These are phyloP conservation scores for Lanistes nyassanus DNA, from an alignment of 1,140 invertebrate species.

Conservation along the genomic window DNA sequence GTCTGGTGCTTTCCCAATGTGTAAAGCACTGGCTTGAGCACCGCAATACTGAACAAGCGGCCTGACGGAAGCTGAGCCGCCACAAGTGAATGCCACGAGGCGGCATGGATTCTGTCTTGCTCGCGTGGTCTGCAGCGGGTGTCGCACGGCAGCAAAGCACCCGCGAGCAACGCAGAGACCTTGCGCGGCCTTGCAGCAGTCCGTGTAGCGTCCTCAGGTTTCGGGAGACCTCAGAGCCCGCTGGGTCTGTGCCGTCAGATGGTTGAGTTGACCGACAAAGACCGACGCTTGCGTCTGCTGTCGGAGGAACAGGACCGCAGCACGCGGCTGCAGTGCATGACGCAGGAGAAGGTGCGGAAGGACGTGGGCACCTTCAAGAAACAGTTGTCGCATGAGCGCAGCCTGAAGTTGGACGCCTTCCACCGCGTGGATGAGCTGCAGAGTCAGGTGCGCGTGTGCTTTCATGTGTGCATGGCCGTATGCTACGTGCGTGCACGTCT, in stretches of 20 bases:
- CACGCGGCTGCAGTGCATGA: conserved; percentile 42
- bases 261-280: conserved; percentile 59
- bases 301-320: conserved; percentile 56
- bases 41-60: too few species aligned
- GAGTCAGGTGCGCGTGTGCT: conserved; percentile 41
- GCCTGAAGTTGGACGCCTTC: conserved; percentile 62
- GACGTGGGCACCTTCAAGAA: conserved; percentile 51
- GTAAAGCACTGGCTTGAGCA: too few species aligned
- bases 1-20: too few species aligned
- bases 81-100: background rate
- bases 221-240: background rate
- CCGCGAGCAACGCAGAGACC: too few species aligned
- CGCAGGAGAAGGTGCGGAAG: conserved; percentile 54
- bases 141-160: too few species aligned
- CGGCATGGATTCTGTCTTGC: too few species aligned
- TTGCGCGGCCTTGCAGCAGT: too few species aligned
- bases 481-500: too few species aligned
- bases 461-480: too few species aligned
- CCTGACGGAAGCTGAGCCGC: too few species aligned
- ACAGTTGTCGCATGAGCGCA: conserved; percentile 57
- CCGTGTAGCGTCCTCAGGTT: too few species aligned
- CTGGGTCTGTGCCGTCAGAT: conserved; percentile 37
- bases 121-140: too few species aligned
- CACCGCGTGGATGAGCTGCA: conserved; percentile 62
- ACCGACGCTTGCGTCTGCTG: conserved; percentile 46